Conservation (phyloP, 2,113 vertebrate genomes). For the Grammomys dolichurus region DNA sequence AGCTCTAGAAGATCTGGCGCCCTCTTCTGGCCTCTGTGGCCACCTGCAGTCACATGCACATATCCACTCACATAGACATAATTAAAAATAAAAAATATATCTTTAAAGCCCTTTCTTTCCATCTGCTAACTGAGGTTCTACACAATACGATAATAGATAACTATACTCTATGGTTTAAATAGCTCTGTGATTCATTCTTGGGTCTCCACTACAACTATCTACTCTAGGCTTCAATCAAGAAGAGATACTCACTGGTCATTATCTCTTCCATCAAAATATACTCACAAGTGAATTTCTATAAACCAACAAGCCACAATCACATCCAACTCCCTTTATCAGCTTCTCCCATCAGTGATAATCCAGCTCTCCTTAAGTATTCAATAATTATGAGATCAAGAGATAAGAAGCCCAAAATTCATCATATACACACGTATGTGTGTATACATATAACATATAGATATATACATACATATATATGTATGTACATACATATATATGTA, state of each 20-base stretch:
- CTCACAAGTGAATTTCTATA: conserved; percentile 18
- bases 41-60: background rate
- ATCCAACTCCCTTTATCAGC: background rate
- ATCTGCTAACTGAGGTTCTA: background rate
- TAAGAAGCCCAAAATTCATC: background rate
- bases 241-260: background rate
- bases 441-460: background rate
- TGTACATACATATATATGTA: background rate
- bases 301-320: background rate
- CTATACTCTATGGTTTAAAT: background rate
- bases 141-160: background rate
- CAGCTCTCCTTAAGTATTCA: background rate
- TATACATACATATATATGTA: background rate
- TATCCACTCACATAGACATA: background rate
- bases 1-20: background rate
- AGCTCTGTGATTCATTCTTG: background rate
- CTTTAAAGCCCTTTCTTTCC: background rate
- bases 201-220: background rate
- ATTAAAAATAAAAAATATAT: background rate
- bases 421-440: background rate
- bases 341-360: background rate
- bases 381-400: background rate
- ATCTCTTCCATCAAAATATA: background rate
- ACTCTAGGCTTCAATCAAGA: background rate
- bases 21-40: background rate